Percentiles rank a stretch among this genome's conserved stretches.
Evolutionary conservation across 2,888 invertebrate species (phyloP).

Genomic region (Tiliacea aurago): DNA sequence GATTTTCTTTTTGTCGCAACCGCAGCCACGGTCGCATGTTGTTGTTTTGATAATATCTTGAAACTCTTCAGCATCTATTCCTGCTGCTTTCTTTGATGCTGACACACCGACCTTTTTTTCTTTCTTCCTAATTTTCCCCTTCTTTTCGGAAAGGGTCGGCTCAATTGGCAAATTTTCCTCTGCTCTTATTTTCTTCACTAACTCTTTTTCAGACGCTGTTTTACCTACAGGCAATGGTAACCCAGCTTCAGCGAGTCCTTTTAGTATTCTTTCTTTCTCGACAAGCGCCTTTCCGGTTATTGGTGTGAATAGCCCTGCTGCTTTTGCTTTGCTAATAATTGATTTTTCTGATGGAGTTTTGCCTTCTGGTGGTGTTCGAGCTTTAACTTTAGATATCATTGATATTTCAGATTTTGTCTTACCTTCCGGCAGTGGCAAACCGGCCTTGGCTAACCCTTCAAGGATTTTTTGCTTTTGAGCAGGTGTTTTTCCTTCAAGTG

Average conservation of each 20-base stretch:
- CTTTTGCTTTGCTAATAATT: slow-evolving; percentile 70
- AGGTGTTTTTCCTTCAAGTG: slow-evolving; percentile 41
- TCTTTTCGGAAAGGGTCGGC: slow-evolving; percentile 71
- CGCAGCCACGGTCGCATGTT: slow-evolving; percentile 81
- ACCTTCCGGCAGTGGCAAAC: slow-evolving; percentile 45
- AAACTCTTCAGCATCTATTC: slow-evolving; percentile 70
- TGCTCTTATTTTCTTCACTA: slow-evolving; percentile 70
- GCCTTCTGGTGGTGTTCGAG: slow-evolving; percentile 27
- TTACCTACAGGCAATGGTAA: slow-evolving; percentile 75
- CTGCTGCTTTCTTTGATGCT: slow-evolving; percentile 61
- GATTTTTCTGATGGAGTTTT: slow-evolving; percentile 67
- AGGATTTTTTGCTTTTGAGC: slow-evolving; percentile 34
- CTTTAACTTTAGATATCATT: slow-evolving; percentile 36
- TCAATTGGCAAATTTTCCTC: slow-evolving; percentile 67
- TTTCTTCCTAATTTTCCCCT: slow-evolving; percentile 65
- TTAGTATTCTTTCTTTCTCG: slow-evolving; percentile 75
- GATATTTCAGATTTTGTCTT: slow-evolving; percentile 62
- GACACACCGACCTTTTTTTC: slow-evolving; percentile 68
- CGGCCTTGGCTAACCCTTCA: slow-evolving; percentile 16
- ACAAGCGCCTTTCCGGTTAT: slow-evolving; percentile 70
- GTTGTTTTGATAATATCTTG: slow-evolving; percentile 78
- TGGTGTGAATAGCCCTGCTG: slow-evolving; percentile 73
- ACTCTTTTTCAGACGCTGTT: slow-evolving; percentile 73
- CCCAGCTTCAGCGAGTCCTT: slow-evolving; percentile 72
- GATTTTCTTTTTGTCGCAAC: slow-evolving; percentile 83